Conservation (phyloP, 1,140 invertebrate genomes). For the Halotydeus destructor region DNA sequence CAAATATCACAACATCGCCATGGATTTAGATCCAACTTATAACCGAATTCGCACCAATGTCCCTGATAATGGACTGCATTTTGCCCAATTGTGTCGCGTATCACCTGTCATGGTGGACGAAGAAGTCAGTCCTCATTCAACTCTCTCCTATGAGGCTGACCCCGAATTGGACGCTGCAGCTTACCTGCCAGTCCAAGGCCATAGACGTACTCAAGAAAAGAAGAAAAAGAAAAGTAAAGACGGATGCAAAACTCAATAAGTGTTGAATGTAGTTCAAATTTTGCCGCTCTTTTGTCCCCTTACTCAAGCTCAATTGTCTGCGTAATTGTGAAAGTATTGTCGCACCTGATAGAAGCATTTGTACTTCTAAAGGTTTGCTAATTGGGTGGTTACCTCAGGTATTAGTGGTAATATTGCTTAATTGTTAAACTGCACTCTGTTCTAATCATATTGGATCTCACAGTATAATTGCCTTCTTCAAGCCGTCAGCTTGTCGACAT, state of each 20-base stretch:
- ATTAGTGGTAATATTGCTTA: no score
- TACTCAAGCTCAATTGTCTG: no score
- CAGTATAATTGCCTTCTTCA: no score
- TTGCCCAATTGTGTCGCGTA: constrained; percentile 6
- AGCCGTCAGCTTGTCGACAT: no score
- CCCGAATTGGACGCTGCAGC: constrained; percentile 30
- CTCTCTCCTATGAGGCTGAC: background rate
- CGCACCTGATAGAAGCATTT: no score
- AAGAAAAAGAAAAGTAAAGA: constrained; percentile 17
- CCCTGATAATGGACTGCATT: constrained; percentile 6
- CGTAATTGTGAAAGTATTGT: no score
- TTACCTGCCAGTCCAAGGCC: constrained; percentile 57
- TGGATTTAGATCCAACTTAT: constrained; percentile 37
- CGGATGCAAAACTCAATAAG: constrained; percentile 18
- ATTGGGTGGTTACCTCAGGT: no score
- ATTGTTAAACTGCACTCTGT: no score
- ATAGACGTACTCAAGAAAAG: constrained; percentile 31
- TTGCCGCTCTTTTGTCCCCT: no score
- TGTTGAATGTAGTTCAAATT: no score
- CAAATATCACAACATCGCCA: constrained; percentile 30
- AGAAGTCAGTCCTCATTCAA: background rate
- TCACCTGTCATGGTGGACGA: background rate
- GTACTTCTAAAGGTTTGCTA: no score
- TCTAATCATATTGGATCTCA: no score
- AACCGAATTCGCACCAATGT: constrained; percentile 1